phyloP scores from a whole-genome alignment of 2,797 vertebrate genomes.

The Macropus fuliginosus region DNA sequence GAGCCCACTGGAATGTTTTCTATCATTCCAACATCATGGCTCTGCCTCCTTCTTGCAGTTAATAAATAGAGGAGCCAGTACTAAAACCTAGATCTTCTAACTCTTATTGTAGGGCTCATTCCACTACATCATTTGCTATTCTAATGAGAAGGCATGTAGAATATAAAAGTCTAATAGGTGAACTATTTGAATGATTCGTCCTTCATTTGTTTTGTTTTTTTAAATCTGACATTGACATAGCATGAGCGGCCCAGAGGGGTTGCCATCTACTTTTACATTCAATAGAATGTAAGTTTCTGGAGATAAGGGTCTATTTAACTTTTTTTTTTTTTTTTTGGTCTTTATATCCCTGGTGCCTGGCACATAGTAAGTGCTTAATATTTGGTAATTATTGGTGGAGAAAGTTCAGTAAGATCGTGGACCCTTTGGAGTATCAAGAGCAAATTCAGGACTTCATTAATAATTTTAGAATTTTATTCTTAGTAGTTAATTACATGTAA shows the following conservation, averaged over 20 bases:
- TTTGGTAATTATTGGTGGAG: neutral
- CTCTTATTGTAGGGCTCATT: neutral
- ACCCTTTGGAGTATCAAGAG: neutral
- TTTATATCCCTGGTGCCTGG: neutral
- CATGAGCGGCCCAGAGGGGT: neutral
- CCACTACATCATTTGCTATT: neutral
- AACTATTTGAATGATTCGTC: neutral
- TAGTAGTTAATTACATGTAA: neutral
- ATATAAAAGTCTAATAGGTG: neutral
- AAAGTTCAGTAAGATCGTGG: neutral
- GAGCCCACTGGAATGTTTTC: neutral
- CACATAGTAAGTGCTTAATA: neutral
- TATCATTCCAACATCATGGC: neutral
- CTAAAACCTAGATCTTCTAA: no score
- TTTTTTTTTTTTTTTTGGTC: slow-evolving; percentile 5
- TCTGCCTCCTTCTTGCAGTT: neutral
- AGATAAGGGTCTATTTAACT: neutral
- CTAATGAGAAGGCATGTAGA: neutral
- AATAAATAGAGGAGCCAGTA: neutral
- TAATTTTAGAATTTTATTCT: neutral
- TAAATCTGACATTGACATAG: neutral
- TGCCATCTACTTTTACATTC: slow-evolving; percentile 26
- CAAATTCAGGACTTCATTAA: neutral
- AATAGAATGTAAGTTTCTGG: slow-evolving; percentile 19
- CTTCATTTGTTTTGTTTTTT: neutral